These are phyloP conservation scores for Psammodynastes pulverulentus DNA, from an alignment of 2,113 vertebrate genomes.

Conservation along the genomic window DNA sequence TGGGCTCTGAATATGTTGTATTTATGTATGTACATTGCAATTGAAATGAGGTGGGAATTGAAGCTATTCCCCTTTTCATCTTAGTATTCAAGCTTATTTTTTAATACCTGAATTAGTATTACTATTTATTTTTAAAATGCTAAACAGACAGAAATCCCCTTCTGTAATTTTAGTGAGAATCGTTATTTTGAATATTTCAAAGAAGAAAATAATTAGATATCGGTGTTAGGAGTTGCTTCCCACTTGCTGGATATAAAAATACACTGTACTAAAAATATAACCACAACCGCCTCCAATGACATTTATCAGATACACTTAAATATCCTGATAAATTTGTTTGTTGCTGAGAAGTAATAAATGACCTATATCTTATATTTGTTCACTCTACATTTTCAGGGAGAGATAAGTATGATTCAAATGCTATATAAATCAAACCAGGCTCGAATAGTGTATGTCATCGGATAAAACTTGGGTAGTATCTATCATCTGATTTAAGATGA, in stretches of 20 bases:
- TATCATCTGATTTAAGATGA: background rate
- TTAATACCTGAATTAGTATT: background rate
- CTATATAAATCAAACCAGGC: conserved; percentile 15
- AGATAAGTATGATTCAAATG: background rate
- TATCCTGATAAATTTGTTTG: conserved; percentile 41
- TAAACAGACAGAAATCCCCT: background rate
- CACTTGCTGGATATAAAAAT: conserved; percentile 22
- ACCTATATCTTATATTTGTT: conserved; percentile 38
- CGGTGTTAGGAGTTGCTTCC: conserved; percentile 8
- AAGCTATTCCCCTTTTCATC: too few relatives aligned
- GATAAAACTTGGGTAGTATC: background rate
- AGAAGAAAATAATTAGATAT: conserved; percentile 12
- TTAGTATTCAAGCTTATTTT: background rate
- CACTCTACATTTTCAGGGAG: conserved; percentile 41
- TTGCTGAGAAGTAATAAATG: conserved; percentile 35
- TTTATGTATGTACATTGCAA: background rate
- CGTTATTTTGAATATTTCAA: conserved; percentile 3
- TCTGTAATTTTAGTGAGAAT: background rate
- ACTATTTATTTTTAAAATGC: background rate
- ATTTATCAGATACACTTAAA: conserved; percentile 42
- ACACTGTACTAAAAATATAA: conserved; percentile 25
- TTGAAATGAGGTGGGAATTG: too few relatives aligned
- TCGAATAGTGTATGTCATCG: background rate
- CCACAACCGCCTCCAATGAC: conserved; percentile 5
- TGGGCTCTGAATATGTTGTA: background rate